Percentiles rank a stretch among this genome's conserved stretches.
phyloP scores from a whole-genome alignment of 2,888 invertebrate species.

The Drosophila anceps region DNA sequence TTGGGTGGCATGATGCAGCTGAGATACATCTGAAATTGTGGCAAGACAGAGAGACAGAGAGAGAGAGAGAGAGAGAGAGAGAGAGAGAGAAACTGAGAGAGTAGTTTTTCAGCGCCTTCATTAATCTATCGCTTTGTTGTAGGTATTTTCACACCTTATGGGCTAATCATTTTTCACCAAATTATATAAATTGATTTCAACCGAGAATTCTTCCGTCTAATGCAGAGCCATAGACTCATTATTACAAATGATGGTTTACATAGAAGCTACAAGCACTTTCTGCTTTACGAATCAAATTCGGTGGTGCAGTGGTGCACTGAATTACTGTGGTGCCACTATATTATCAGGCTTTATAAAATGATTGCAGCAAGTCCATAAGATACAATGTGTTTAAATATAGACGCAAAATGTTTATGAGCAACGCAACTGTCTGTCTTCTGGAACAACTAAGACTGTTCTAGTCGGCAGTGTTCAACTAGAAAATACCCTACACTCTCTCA shows the following conservation, averaged over 20 bases:
- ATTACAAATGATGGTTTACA: slow-evolving; percentile 45
- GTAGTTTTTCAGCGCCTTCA: slow-evolving; percentile 59
- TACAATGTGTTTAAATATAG: slow-evolving; percentile 55
- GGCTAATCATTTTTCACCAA: slow-evolving; percentile 57
- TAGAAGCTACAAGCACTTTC: slow-evolving; percentile 5
- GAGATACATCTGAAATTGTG: slow-evolving; percentile 8
- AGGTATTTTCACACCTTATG: slow-evolving; percentile 77
- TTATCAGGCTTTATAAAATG: slow-evolving; percentile 59
- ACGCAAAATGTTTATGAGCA: slow-evolving; percentile 48
- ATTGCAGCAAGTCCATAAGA: slow-evolving; percentile 45
- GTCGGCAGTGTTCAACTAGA: background rate
- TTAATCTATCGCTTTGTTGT: slow-evolving; percentile 65
- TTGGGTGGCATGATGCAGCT: slow-evolving; percentile 43
- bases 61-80: background rate
- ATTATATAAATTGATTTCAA: slow-evolving; percentile 60
- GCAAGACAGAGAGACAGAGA: background rate
- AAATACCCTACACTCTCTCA: background rate
- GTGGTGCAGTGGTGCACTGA: slow-evolving; percentile 4
- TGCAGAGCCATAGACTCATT: slow-evolving; percentile 26
- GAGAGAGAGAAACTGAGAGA: background rate
- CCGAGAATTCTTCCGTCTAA: slow-evolving; percentile 6
- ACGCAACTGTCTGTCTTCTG: slow-evolving; percentile 12
- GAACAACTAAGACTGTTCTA: background rate
- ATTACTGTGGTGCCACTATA: slow-evolving; percentile 36
- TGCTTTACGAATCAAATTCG: slow-evolving; percentile 11